Evolutionary conservation across 92 coral and sea anemone genomes (phyloP).

Genomic region (Phenganax subtilis): DNA sequence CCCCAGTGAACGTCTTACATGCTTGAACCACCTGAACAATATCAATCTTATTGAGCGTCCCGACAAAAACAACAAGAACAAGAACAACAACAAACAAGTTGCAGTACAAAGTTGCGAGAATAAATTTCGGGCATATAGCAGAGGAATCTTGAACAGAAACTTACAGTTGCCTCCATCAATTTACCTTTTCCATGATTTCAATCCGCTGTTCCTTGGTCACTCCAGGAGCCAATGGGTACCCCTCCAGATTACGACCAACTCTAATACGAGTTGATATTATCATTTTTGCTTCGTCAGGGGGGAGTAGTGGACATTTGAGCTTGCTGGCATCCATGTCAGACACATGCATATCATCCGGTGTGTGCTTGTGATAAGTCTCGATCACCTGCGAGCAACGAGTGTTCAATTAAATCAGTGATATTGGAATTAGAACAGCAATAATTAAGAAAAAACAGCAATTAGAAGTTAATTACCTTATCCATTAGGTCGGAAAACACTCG

Average conservation of each 20-base stretch:
- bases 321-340: conserved; percentile 81
- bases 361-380: conserved; percentile 77
- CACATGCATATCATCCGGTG: conserved; percentile 62
- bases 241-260: conserved; percentile 79
- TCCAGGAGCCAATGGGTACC: conserved; percentile 71
- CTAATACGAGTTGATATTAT: conserved; percentile 85
- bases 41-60: too few species aligned
- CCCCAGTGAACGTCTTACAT: conserved; percentile 67
- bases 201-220: conserved; percentile 63
- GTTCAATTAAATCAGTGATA: background rate
- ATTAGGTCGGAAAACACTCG: conserved; percentile 16
- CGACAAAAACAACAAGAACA: too few species aligned
- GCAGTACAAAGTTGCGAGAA: too few species aligned
- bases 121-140: too few species aligned
- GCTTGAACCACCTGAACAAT: conserved; percentile 57
- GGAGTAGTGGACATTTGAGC: conserved; percentile 70
- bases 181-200: conserved; percentile 71
- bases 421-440: too few species aligned
- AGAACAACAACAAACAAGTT: too few species aligned
- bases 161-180: too few species aligned
- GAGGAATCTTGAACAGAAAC: too few species aligned
- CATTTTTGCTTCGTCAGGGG: conserved; percentile 52
- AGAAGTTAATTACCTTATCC: background rate
- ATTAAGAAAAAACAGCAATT: too few species aligned
- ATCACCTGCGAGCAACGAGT: conserved; percentile 22